Conservation (phyloP, 2,888 invertebrate species). For the Mystacides longicornis region DNA sequence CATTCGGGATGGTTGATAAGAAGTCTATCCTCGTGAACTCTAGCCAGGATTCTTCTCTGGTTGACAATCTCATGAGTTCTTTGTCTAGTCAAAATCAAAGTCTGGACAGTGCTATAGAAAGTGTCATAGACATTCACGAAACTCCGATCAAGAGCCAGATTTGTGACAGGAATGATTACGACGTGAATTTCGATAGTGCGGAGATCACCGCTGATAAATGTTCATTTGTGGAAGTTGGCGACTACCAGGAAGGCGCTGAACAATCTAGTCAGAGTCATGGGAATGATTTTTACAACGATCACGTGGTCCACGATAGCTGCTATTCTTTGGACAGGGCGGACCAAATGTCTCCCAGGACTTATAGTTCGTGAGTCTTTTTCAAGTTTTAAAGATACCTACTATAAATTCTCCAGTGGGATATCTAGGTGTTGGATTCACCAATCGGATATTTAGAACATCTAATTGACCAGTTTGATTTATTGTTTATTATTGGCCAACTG, state of each 20-base stretch:
- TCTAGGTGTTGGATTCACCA: too few relatives aligned
- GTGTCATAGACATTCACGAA: neutral
- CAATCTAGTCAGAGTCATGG: neutral
- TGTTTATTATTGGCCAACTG: too few relatives aligned
- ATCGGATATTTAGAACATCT: too few relatives aligned
- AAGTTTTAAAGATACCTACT: too few relatives aligned
- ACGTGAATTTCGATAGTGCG: conserved; percentile 3
- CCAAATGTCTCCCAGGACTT: conserved; percentile 11
- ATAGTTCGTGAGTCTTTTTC: conserved; percentile 14
- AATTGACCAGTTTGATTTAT: too few relatives aligned
- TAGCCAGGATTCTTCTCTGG: neutral
- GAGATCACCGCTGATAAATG: neutral
- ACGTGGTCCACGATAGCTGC: conserved; percentile 11
- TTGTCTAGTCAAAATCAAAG: neutral
- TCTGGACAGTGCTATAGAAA: neutral
- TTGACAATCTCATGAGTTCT: neutral
- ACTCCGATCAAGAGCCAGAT: neutral
- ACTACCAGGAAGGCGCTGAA: neutral
- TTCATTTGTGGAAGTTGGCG: conserved; percentile 10
- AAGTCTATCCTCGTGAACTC: neutral
- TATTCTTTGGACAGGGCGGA: conserved; percentile 8
- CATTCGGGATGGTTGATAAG: neutral
- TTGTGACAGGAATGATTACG: conserved; percentile 1
- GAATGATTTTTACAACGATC: conserved; percentile 12
- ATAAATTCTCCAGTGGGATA: too few relatives aligned